Conservation (phyloP, 1,140 invertebrate species). For the Andrena cerasifolii region DNA sequence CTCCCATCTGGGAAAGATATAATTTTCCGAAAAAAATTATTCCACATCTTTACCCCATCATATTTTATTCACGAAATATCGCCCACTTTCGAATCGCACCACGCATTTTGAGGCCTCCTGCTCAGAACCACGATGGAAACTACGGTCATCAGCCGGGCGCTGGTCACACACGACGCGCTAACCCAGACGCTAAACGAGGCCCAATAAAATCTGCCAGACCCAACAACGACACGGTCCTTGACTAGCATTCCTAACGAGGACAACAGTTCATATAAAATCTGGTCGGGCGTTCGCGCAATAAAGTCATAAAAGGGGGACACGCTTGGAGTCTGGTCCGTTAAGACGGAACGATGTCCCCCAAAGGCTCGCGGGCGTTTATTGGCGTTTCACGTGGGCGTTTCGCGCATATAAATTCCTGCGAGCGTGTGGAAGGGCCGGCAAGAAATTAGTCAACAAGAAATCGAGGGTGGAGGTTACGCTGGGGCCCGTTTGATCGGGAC, state of each 20-base stretch:
- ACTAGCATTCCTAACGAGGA: slow-evolving; percentile 23
- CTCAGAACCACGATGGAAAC: too few species aligned
- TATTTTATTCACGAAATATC: too few species aligned
- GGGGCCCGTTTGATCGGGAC: slow-evolving; percentile 1
- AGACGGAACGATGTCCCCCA: neutral
- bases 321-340: slow-evolving; percentile 4
- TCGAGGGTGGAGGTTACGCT: slow-evolving; percentile 10
- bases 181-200: neutral
- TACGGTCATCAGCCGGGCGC: too few species aligned
- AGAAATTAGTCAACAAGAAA: slow-evolving; percentile 59
- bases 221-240: neutral
- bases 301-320: slow-evolving; percentile 44
- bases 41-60: too few species aligned
- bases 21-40: too few species aligned
- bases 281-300: slow-evolving; percentile 25
- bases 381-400: slow-evolving; percentile 43
- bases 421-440: slow-evolving; percentile 21
- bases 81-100: too few species aligned
- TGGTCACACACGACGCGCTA: too few species aligned
- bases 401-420: slow-evolving; percentile 46
- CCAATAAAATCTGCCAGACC: neutral
- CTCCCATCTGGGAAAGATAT: too few species aligned
- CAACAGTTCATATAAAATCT: slow-evolving; percentile 41
- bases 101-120: too few species aligned
- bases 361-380: slow-evolving; percentile 9